Evolutionary conservation across 2,113 vertebrate genomes (phyloP).

Genomic region (Trematomus loennbergii): DNA sequence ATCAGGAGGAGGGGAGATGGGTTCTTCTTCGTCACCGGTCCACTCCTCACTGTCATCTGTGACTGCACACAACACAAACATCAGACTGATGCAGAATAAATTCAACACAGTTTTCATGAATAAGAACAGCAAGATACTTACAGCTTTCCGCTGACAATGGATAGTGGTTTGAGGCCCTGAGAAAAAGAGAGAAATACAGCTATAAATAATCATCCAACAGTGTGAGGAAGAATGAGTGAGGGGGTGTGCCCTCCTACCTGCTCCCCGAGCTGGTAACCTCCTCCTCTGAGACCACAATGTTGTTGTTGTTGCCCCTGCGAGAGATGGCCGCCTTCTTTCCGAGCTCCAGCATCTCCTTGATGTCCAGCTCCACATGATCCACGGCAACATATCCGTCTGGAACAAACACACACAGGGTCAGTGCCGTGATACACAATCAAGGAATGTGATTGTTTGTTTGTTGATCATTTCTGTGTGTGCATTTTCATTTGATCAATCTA

Average conservation of each 20-base stretch:
- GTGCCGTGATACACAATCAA: neutral
- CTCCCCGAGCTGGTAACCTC: conserved; percentile 39
- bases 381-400: conserved; percentile 80
- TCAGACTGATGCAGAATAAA: conserved; percentile 3
- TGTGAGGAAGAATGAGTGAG: neutral
- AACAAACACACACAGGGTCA: conserved; percentile 7
- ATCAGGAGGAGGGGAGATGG: conserved; percentile 16
- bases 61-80: conserved; percentile 71
- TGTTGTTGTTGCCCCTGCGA: conserved; percentile 9
- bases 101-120: neutral
- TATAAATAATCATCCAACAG: neutral
- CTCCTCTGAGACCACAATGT: neutral
- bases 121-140: conserved; percentile 63
- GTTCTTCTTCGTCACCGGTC: conserved; percentile 85
- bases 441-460: neutral
- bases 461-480: no score
- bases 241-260: conserved; percentile 50
- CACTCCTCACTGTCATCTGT: conserved; percentile 88
- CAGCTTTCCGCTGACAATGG: conserved; percentile 71
- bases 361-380: conserved; percentile 75
- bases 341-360: conserved; percentile 77
- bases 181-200: neutral
- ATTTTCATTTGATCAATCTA: no score
- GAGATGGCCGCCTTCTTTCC: conserved; percentile 59
- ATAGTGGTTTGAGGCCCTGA: conserved; percentile 72